Base-by-base conservation (phyloP, 1,140 invertebrate genomes). In the Hylaeus anthracinus region DNA sequence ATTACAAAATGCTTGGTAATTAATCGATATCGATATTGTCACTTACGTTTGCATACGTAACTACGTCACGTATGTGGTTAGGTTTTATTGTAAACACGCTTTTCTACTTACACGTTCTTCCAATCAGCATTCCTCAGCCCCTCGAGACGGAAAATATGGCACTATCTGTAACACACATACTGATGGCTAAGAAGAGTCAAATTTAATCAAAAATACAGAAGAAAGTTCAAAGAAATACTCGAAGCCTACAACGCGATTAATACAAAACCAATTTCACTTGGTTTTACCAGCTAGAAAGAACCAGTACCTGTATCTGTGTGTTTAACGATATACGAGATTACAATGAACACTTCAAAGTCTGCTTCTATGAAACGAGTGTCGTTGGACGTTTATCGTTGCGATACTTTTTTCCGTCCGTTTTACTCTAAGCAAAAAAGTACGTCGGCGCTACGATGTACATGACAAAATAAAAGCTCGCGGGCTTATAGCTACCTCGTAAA, bases 401-500 rank as follows among this genome's bases (percentile, higher is more conserved):
- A 37, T 12, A 10, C 12, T 71, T 75, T 67, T 15, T 2, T 8
- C 15, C 14, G 3, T 12, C 8, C 37, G 10, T 64, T 64, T 64
- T 39, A 5, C 2, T 2, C 43, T 64, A 51, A 73, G 48, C 58
- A 6, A 4, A 37, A 64, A 51, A 73, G 14, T 63, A 51, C 9
- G 45, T 61, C 14, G 43, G 48, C 8, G 39, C 12, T 43, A 41
- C 45, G 14, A 48, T 12, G 2, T 60, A 12, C 60, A 15, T 14
- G 15, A 9, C n/a, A 2, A 26, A 55, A 66, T 51, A 14, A 75
- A 74, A 26, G 12, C 4, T 39, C 37, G 39, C 6, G 4, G 10
- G 61, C 26, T 75, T n/a, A 48, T 60, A 45, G 12, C n/a, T 43
- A 6, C 26, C 48, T 74, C 60, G 10, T 65, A 74, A 65, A 66